Evolutionary conservation across 2,113 vertebrate species (phyloP).

Genomic region (Takifugu flavidus): DNA sequence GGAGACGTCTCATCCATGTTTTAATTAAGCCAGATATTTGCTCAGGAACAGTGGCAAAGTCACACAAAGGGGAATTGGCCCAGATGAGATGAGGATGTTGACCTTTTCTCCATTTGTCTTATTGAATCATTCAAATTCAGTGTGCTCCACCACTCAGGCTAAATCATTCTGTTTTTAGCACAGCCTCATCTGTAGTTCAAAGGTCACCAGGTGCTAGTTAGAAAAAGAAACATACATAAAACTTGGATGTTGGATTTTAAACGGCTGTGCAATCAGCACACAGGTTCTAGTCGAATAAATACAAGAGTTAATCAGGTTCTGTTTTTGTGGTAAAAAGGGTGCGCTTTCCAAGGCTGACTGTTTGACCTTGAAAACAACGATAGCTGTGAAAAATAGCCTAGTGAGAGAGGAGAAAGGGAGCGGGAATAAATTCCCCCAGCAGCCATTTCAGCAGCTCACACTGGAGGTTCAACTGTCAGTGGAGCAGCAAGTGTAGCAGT

Average conservation of each 20-base stretch:
- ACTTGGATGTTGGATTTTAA: background rate
- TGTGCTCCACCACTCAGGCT: constrained; percentile 25
- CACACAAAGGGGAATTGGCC: constrained; percentile 37
- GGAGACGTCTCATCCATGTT: constrained; percentile 20
- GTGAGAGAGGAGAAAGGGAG: constrained; percentile 20
- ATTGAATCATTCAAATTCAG: constrained; percentile 35
- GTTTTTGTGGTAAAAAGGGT: constrained; percentile 35
- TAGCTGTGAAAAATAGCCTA: constrained; percentile 45
- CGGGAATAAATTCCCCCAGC: constrained; percentile 41
- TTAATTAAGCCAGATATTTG: constrained; percentile 59
- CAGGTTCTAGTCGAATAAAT: constrained; percentile 3
- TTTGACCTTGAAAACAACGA: constrained; percentile 58
- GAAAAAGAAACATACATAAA: background rate
- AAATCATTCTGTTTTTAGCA: constrained; percentile 7
- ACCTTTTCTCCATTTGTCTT: constrained; percentile 45
- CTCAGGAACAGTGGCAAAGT: constrained; percentile 39
- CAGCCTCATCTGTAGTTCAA: background rate
- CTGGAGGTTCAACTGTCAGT: constrained; percentile 44
- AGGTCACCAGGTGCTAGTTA: background rate
- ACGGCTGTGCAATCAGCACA: background rate
- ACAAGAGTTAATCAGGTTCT: constrained; percentile 1
- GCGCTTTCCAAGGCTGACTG: constrained; percentile 34
- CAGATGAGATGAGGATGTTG: constrained; percentile 29
- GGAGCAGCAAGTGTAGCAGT: constrained; percentile 34
- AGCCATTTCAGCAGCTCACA: constrained; percentile 51